Percentiles rank a stretch among this genome's conserved stretches.
Conservation (phyloP, 1,140 invertebrate species). For the Lordiphosa collinella region DNA sequence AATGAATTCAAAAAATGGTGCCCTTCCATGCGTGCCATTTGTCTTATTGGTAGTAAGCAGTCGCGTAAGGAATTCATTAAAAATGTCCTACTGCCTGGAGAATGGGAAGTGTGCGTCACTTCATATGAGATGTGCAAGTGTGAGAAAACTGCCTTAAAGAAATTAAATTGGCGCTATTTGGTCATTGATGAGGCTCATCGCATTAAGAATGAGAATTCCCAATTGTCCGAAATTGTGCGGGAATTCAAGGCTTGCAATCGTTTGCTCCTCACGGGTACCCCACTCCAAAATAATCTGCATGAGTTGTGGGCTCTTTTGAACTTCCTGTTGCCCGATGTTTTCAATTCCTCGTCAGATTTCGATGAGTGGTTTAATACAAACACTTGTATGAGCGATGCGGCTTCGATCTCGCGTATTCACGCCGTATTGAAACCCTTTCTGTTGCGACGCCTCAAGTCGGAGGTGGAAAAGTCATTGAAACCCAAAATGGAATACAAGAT, state of each 20-base stretch:
- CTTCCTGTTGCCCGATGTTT: constrained; percentile 98
- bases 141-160: constrained; percentile 98
- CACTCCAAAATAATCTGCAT: constrained; percentile 96
- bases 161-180: constrained; percentile 98
- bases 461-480: constrained; percentile 97
- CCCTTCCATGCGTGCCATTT: constrained; percentile 93
- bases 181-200: constrained; percentile 99
- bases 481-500: constrained; percentile 99
- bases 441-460: constrained; percentile 96
- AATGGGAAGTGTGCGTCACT: constrained; percentile 99
- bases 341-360: constrained; percentile 98
- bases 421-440: constrained; percentile 97
- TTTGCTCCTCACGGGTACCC: constrained; percentile 95
- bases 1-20: constrained; percentile 99
- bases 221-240: constrained; percentile 97
- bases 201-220: constrained; percentile 99
- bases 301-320: constrained; percentile 99
- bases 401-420: constrained; percentile 95
- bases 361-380: constrained; percentile 99
- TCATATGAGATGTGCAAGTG: constrained; percentile 99
- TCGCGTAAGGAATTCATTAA: constrained; percentile 94
- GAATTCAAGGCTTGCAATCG: constrained; percentile 99
- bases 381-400: constrained; percentile 94
- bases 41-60: constrained; percentile 97
- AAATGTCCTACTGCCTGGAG: constrained; percentile 95